Conservation (phyloP, 2,113 vertebrate genomes). For the Hassar affinis region DNA sequence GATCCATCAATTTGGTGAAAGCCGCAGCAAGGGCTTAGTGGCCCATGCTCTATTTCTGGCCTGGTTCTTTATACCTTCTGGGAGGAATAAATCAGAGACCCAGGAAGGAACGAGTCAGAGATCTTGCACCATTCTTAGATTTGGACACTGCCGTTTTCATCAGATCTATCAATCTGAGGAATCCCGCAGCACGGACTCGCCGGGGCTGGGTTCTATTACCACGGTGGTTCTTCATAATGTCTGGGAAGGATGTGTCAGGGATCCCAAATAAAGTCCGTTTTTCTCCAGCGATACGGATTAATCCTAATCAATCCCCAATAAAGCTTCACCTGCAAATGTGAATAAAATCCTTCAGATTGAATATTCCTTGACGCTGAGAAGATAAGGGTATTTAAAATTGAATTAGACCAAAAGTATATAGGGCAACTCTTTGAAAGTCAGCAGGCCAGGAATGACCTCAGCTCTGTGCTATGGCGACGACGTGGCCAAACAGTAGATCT, state of each 20-base stretch:
- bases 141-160: conserved; percentile 10
- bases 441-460: conserved; percentile 40
- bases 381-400: not conserved
- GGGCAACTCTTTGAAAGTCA: conserved; percentile 10
- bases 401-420: not conserved
- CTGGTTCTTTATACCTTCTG: conserved; percentile 1
- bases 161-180: conserved; percentile 9
- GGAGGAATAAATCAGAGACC: conserved; percentile 15
- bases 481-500: conserved; percentile 25
- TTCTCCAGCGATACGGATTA: not conserved
- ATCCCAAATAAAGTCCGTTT: too few relatives aligned
- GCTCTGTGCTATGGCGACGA: conserved; percentile 36
- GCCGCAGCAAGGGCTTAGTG: not conserved
- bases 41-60: not conserved
- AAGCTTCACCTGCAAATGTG: not conserved
- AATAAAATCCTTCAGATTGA: not conserved
- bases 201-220: conserved; percentile 10
- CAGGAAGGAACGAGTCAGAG: not conserved
- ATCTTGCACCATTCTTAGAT: conserved; percentile 8
- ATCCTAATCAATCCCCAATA: not conserved
- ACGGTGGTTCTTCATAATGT: not conserved
- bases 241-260: not conserved
- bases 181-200: not conserved
- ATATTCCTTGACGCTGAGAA: not conserved
- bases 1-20: not conserved